Base-by-base conservation (phyloP, 2,888 invertebrate species). In the Ectemnius lituratus region DNA sequence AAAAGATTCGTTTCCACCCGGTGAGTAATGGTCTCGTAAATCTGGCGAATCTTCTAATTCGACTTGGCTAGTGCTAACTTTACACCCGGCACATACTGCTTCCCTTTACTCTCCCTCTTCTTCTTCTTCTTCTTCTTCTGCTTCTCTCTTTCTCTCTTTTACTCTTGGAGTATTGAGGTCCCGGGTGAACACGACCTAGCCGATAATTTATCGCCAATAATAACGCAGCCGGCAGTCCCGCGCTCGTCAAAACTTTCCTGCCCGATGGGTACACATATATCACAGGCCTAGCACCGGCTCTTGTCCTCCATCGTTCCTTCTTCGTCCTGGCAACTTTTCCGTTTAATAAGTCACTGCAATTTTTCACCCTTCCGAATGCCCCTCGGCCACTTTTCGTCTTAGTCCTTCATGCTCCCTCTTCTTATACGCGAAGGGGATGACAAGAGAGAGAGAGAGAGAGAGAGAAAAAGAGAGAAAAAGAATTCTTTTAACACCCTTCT, bases 271-370 rank as follows among this genome's bases (percentile, higher is more conserved):
- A 71, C 75, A 84, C 81, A 87, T 88, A 87, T 83, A 88, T 88
- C 87, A 88, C 72, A 5, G 66, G 69, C 68, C 68, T 69, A 72
- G 73, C 76, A 64, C 52, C 74, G 72, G 75, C 66, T 69, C 75
- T 71, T 73, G 73, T 78, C 77, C 73, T 61, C 68, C 70, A 68
- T 60, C 67, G 78, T 78, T 73, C 78, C 73, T 76, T 72, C 66
- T 66, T 67, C 47, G 56, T 68, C 58, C 73, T 79, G 78, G 76
- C 78, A 87, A 89, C 84, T 89, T 89, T 89, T 85, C 83, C 86
- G 87, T 90, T 89, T 89, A 89, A 89, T 89, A 89, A 89, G 87
- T 88, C 82, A 73, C 81, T 79, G 85, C 86, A 81, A 90, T 90
- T 90, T 90, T 89, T 90, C 89, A 89, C 84, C 77, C 78, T 78